Evolutionary conservation across 2,113 vertebrate genomes (phyloP).

Genomic region (Phylloscopus trochilus): DNA sequence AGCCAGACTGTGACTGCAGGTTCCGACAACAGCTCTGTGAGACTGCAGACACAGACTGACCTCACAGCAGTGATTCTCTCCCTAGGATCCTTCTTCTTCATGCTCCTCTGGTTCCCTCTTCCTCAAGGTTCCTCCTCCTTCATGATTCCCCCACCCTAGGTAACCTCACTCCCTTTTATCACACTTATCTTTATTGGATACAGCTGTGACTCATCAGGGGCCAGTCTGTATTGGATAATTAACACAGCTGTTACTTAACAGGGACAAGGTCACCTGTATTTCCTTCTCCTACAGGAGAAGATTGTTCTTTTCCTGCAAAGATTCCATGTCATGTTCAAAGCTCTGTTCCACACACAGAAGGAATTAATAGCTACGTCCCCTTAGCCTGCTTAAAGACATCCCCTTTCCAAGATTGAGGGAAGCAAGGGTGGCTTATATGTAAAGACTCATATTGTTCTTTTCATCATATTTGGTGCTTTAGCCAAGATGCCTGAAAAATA

Average conservation of each 20-base stretch:
- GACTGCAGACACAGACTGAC: background rate
- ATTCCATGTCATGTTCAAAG: background rate
- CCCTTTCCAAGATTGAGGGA: background rate
- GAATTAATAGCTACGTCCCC: fast-evolving
- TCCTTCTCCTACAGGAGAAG: background rate
- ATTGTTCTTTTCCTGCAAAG: background rate
- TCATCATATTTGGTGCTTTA: background rate
- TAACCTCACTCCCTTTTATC: background rate
- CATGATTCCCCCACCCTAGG: background rate
- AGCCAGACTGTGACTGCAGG: background rate
- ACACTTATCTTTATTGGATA: background rate
- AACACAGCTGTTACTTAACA: background rate
- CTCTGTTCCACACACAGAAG: background rate
- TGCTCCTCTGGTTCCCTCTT: too few species aligned
- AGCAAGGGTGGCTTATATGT: background rate
- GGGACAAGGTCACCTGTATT: background rate
- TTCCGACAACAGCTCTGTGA: background rate
- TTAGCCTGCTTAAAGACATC: background rate
- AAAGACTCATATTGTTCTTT: background rate
- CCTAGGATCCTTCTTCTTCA: background rate
- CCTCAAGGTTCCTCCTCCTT: too few species aligned
- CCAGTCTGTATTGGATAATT: background rate
- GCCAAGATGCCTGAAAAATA: background rate
- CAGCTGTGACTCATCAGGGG: background rate
- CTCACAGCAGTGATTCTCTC: background rate